These are phyloP conservation scores for Corythaixoides concolor DNA, from an alignment of 2,113 vertebrate genomes.

Conservation along the genomic window DNA sequence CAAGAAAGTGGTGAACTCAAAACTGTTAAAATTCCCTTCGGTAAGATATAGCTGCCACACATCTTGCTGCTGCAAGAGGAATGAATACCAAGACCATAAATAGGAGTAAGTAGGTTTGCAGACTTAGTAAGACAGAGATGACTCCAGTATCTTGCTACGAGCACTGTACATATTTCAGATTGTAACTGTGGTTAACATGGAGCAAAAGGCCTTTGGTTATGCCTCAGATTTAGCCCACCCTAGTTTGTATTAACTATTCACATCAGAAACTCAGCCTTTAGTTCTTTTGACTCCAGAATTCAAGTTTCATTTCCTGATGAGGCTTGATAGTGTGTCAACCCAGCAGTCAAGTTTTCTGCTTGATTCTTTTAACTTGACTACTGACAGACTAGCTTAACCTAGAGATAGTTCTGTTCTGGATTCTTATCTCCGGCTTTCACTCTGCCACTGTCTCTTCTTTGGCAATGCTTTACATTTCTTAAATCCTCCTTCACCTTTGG, in stretches of 20 bases:
- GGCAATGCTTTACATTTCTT: background rate
- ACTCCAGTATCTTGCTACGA: background rate
- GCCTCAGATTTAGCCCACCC: background rate
- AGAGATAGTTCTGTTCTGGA: background rate
- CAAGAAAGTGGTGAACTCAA: background rate
- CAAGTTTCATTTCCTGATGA: background rate
- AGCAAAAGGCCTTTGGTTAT: background rate
- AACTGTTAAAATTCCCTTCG: background rate
- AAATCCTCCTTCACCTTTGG: background rate
- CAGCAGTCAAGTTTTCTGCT: background rate
- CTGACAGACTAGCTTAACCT: background rate
- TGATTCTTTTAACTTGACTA: background rate
- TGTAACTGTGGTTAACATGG: accelerated
- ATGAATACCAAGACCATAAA: background rate
- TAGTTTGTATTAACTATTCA: background rate
- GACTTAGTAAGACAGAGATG: background rate
- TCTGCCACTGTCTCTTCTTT: background rate
- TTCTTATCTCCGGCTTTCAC: background rate
- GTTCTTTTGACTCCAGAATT: background rate
- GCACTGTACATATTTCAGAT: background rate
- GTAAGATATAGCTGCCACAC: background rate
- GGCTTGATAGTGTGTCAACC: background rate
- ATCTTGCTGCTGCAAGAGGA: background rate
- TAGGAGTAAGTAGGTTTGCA: background rate
- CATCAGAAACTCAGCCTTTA: background rate